phyloP scores from a whole-genome alignment of 2,113 vertebrate genomes.

The Rhadina sibilatrix region DNA sequence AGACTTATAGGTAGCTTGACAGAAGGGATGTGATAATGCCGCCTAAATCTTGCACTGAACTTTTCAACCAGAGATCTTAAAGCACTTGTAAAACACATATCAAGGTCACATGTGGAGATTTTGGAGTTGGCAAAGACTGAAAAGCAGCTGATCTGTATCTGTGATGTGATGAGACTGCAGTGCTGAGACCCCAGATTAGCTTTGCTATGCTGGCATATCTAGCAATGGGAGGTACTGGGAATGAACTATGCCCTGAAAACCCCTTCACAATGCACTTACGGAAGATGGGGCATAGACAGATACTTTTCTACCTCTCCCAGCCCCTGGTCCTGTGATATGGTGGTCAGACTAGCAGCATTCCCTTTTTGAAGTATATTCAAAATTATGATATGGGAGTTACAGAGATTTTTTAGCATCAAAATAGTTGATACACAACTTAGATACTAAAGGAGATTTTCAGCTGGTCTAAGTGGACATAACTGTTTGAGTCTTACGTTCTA shows the following conservation, averaged over 20 bases:
- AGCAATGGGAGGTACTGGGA: background rate
- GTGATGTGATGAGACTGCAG: background rate
- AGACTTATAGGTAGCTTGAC: background rate
- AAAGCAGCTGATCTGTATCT: background rate
- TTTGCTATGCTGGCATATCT: background rate
- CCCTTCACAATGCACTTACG: rapidly evolving
- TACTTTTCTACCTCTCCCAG: background rate
- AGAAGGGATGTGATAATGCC: background rate
- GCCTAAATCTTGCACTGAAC: background rate
- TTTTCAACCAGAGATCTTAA: background rate
- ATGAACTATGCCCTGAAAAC: background rate
- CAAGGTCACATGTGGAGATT: slow-evolving; percentile 5
- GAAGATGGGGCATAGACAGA: background rate
- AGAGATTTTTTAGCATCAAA: background rate
- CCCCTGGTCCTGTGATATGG: background rate
- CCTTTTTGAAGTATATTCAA: background rate
- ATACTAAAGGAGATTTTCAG: background rate
- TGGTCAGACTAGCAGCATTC: background rate
- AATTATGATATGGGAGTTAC: background rate
- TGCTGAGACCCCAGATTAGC: background rate
- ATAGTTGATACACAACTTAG: background rate
- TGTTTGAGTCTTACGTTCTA: background rate
- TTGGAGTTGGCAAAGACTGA: background rate
- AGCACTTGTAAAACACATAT: background rate
- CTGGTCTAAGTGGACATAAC: background rate